A percentile compares a stretch with the other conserved stretches of the same genome.
phyloP scores from a whole-genome alignment of 2,888 invertebrate genomes.

The Lumbricus terrestris region DNA sequence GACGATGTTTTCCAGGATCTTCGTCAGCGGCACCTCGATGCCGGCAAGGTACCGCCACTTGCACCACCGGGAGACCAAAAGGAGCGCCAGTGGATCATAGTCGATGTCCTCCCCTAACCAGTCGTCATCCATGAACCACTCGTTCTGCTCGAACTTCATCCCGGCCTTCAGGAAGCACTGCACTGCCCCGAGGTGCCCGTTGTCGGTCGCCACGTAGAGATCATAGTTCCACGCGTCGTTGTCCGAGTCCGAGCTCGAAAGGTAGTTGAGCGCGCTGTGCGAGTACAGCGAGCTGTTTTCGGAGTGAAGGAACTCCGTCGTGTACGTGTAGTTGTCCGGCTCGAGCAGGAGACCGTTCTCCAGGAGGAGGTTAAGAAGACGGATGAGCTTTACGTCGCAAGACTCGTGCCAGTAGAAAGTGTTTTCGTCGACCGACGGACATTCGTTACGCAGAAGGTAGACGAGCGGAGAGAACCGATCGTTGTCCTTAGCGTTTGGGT shows the following conservation, averaged over 20 bases:
- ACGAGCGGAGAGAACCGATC: not conserved
- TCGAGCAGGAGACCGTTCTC: not conserved
- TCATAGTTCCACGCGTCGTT: not conserved
- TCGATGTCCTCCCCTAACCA: not conserved
- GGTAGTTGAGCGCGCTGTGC: not conserved
- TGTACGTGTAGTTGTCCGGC: not conserved
- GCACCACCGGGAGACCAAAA: not conserved
- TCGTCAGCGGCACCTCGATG: not conserved
- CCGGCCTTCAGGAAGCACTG: not conserved
- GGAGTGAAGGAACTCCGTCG: not conserved
- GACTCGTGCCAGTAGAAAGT: constrained; percentile 14
- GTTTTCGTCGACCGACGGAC: not conserved
- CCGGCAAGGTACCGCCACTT: not conserved
- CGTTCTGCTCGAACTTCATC: constrained; percentile 14
- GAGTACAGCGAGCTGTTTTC: not conserved
- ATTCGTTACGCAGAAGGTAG: not conserved
- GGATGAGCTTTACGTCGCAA: not conserved
- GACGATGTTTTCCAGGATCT: not conserved
- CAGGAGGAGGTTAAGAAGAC: not conserved
- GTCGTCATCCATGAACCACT: constrained; percentile 12
- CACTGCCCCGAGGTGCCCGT: not conserved
- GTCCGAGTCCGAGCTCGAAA: not conserved
- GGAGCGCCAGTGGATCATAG: not conserved
- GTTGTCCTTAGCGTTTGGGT: constrained; percentile 4
- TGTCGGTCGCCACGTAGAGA: constrained; percentile 9